Base-by-base conservation (phyloP, 2,113 vertebrate species). In the Muscicapa adusta region DNA sequence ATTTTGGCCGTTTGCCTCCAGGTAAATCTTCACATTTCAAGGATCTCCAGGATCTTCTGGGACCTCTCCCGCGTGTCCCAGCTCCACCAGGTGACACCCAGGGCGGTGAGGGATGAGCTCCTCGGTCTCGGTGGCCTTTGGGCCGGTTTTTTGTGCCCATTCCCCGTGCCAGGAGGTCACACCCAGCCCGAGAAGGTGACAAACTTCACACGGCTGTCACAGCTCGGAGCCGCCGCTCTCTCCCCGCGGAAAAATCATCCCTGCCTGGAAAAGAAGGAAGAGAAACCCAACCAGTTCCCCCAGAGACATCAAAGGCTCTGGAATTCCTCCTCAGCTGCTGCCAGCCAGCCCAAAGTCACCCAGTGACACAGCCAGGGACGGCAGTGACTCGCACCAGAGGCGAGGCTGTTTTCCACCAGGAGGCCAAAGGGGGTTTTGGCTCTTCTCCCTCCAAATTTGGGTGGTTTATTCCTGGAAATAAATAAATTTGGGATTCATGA, bases 101-200 rank as follows among this genome's bases (percentile, higher is more conserved):
- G 61, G 25, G 43, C 6, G 5, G 31, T 1, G 19, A 54, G 23
- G 6, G 43, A 29, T 1, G 29, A 63, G 5, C 34, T 23, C 20
- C 3, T 5, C 6, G 20, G 5, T 15, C 9, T 1, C 23, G 3
- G 40, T 3, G n/a, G 1, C 36, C 3, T 0, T 24, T 7, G 51
- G 34, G 34, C 3, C 2, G 17, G 3, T 40, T 57, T 57, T 24
- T 57, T 36, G 66, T 47, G 57, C 34, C 26, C 29, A 0, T n/a
- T 65, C 36, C 14, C 48, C 10, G 10, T 3, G 0, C 6, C 2
- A 23, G 31, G 5, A 10, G 34, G 33, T 23, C 26, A 58, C 67
- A 43, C 12, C 4, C 2, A 26, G 22, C 19, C 6, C 2, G 1
- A n/a, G 10, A 14, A 16, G 43, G 43, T 8, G 31, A 28, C 65